Base-by-base conservation (phyloP, 2,797 vertebrate species). In the Lerista edwardsae region DNA sequence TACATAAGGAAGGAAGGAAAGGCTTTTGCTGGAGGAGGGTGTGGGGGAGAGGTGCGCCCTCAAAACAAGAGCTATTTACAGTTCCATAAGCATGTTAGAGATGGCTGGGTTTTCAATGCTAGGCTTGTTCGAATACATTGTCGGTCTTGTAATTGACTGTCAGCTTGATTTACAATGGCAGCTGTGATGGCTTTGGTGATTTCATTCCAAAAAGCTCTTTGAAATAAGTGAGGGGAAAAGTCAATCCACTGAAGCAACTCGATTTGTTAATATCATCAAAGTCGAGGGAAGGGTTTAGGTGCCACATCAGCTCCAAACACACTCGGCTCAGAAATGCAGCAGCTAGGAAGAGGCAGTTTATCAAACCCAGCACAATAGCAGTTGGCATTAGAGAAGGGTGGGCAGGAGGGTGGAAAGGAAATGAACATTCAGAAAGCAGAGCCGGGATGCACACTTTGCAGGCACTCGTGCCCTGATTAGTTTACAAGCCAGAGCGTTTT, bases 161-260 rank as follows among this genome's bases (percentile, higher is more conserved):
- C 91, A 90, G 39, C 59, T 89, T 92, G 90, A 93, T 91, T 94
- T 92, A 91, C 72, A 90, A 47, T 83, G 91, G 84, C 91, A 92
- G 72, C 85, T 94, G 79, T 91, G 90, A 92, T 79, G 76, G 68
- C 85, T 87, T 93, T 90, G 88, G 84, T 85, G 83, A 93, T 90
- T 92, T 94, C 91, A 89, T 6, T 84, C 84, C 86, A 83, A 84
- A 92, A 89, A 44, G 44, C 68, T 75, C 85, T 85, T 87, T 80
- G 85, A 93, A 93, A 92, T 92, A 90, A 91, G 84, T 61, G 82
- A 93, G 89, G 84, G 86, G 79, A 90, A 87, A 86, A 92, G 91
- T 90, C 88, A 91, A 86, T 90, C 87, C 89, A 71, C 89, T 27
- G 67, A 90, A 83, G 84, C 86, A 90, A 80, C 82, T 91, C 21